phyloP scores from a whole-genome alignment of 1,140 invertebrate species.

The Psix sp. region DNA sequence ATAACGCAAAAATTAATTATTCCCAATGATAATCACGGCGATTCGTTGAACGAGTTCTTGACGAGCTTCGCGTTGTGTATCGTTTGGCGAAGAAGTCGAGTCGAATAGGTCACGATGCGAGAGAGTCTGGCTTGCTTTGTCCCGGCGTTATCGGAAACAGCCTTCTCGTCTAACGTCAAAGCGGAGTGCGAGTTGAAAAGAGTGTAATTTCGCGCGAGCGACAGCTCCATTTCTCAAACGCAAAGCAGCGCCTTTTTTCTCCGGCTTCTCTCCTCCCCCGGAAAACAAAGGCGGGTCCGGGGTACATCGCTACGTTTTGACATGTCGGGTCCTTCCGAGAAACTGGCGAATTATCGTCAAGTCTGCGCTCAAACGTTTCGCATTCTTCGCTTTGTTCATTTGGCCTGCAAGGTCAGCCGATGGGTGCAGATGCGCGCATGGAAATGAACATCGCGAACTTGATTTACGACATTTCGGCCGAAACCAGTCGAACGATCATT shows the following conservation, averaged over 20 bases:
- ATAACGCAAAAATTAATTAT: slow-evolving; percentile 41
- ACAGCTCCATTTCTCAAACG: no score
- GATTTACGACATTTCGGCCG: slow-evolving; percentile 13
- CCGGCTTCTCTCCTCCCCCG: no score
- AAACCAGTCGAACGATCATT: slow-evolving; percentile 9
- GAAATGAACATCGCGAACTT: neutral
- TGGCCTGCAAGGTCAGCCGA: slow-evolving; percentile 6
- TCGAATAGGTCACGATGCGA: neutral
- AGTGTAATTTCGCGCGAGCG: no score
- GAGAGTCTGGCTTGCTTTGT: no score
- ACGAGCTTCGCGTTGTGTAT: no score
- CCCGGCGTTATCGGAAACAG: no score
- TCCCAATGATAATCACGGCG: slow-evolving; percentile 33
- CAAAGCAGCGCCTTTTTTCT: no score
- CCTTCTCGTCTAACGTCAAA: no score
- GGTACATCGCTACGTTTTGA: neutral
- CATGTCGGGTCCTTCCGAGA: slow-evolving; percentile 3
- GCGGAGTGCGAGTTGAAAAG: no score
- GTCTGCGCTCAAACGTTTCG: slow-evolving; percentile 5
- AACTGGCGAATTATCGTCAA: slow-evolving; percentile 1
- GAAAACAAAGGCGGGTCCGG: neutral
- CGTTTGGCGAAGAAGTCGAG: neutral
- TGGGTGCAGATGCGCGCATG: neutral
- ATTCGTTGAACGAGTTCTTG: slow-evolving; percentile 13
- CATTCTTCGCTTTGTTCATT: slow-evolving; percentile 7